These are phyloP conservation scores for Brachyhypopomus occidentalis DNA, from an alignment of 2,113 vertebrate genomes.

Conservation along the genomic window DNA sequence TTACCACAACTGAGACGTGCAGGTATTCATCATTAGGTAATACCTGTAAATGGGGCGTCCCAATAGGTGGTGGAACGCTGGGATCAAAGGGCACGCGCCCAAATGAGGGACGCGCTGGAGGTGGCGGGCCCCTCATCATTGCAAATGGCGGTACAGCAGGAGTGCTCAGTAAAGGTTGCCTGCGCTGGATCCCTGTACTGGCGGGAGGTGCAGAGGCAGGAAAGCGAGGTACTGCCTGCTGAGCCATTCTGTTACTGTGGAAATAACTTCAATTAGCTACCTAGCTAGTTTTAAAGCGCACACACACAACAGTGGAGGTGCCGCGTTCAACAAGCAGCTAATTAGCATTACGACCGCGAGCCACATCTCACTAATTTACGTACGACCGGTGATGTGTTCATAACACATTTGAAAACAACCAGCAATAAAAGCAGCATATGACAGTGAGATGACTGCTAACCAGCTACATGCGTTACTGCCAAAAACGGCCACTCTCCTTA, in stretches of 20 bases:
- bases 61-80: slow-evolving; percentile 85
- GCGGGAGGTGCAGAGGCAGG: slow-evolving; percentile 79
- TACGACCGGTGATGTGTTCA: background rate
- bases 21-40: no score
- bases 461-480: no score
- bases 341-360: background rate
- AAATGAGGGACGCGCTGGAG: slow-evolving; percentile 80
- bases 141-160: slow-evolving; percentile 82
- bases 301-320: background rate
- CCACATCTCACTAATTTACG: background rate
- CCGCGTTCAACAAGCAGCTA: background rate
- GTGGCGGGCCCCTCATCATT: slow-evolving; percentile 83
- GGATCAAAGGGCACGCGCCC: slow-evolving; percentile 84
- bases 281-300: no score
- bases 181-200: slow-evolving; percentile 78
- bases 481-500: background rate
- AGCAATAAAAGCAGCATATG: background rate
- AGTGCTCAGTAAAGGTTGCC: slow-evolving; percentile 81
- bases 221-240: slow-evolving; percentile 82
- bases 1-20: background rate
- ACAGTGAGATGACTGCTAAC: no score
- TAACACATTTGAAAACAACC: background rate
- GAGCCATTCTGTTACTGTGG: slow-evolving; percentile 76
- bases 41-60: slow-evolving; percentile 85
- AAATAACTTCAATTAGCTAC: background rate